Evolutionary conservation across 2,797 vertebrate genomes (phyloP).

Genomic region (Mycteria americana): DNA sequence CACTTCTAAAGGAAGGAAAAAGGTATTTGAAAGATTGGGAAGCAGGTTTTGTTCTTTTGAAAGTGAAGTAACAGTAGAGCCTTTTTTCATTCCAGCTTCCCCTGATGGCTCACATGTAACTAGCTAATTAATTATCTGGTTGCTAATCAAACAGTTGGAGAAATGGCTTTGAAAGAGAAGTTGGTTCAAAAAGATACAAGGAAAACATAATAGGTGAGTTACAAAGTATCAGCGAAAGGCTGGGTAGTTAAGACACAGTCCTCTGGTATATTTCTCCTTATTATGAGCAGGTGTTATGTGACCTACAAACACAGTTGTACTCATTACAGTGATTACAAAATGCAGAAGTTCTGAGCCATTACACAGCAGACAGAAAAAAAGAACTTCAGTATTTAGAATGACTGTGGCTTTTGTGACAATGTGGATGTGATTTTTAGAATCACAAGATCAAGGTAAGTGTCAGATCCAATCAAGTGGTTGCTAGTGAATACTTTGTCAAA

Average conservation of each 20-base stretch:
- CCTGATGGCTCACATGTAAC: neutral
- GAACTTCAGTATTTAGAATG: neutral
- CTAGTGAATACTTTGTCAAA: neutral
- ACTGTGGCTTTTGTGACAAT: neutral
- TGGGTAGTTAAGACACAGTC: neutral
- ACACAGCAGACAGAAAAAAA: neutral
- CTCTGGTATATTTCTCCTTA: neutral
- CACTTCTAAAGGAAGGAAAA: neutral
- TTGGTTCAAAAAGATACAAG: neutral
- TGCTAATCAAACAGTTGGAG: conserved; percentile 27
- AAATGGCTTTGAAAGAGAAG: conserved; percentile 5
- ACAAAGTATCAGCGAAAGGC: neutral
- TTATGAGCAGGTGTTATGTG: neutral
- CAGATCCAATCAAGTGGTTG: neutral
- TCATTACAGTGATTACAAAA: neutral
- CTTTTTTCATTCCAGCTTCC: neutral
- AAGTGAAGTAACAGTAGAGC: neutral
- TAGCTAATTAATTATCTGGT: conserved; percentile 18
- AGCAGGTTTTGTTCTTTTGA: neutral
- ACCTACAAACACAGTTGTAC: neutral
- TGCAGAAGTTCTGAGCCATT: neutral
- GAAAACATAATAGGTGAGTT: neutral
- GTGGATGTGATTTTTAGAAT: neutral
- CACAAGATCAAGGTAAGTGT: neutral
- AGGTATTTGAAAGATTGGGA: neutral